A percentile compares a stretch with the other conserved stretches of the same genome.
These are phyloP conservation scores for Bruchidius siliquastri DNA, from an alignment of 2,888 invertebrate species.

Conservation along the genomic window DNA sequence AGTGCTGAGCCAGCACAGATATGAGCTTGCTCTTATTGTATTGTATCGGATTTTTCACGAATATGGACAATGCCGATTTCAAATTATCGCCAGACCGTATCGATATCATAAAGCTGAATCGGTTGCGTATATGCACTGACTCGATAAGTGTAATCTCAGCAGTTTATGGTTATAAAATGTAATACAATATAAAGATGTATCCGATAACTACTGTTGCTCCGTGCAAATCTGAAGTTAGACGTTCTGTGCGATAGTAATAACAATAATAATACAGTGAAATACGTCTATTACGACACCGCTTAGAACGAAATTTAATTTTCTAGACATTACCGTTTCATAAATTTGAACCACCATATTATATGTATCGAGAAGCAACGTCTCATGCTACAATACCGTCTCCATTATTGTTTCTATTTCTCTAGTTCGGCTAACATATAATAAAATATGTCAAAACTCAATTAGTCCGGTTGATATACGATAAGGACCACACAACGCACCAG, in stretches of 20 bases:
- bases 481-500: conserved; percentile 1
- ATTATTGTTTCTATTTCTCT: background rate
- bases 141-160: background rate
- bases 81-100: background rate
- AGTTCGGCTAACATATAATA: background rate
- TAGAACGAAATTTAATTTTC: too few species aligned
- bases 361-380: too few species aligned
- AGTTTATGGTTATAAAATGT: too few species aligned
- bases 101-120: background rate
- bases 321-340: too few species aligned
- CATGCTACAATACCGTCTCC: too few species aligned
- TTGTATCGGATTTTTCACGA: background rate
- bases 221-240: too few species aligned
- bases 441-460: conserved; percentile 14
- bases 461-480: conserved; percentile 12
- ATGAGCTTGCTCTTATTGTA: background rate
- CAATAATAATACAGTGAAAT: too few species aligned
- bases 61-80: background rate
- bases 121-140: background rate
- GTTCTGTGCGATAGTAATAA: too few species aligned
- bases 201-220: too few species aligned
- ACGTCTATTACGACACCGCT: too few species aligned
- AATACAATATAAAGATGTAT: too few species aligned
- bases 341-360: too few species aligned
- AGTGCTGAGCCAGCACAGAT: background rate